Base-by-base conservation (phyloP, 2,797 vertebrate genomes). In the Adelosebastes latens region DNA sequence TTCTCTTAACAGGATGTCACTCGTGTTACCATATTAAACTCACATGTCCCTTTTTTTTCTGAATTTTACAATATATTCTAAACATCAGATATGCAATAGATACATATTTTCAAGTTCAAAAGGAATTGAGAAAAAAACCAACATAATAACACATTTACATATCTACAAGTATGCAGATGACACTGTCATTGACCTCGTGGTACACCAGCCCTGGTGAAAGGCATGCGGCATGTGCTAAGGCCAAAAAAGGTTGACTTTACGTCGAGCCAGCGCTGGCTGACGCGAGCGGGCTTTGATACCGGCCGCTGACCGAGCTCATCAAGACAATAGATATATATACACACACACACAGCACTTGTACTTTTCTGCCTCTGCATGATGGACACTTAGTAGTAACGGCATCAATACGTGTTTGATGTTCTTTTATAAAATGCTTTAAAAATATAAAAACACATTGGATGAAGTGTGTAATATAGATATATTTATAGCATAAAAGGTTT, bases 91-190 rank as follows among this genome's bases (percentile, higher is more conserved):
- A 88, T 89, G 90, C 77, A 90, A 86, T 82, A 89, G 88, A 92
- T 91, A 92, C 89, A 95, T 92, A 94, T 93, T 92, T 97, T 97
- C 94, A 96, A 95, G 92, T 94, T 93, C 88, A 94, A 94, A 95
- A 90, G 88, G 88, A 96, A 92, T 94, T 93, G 95, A 78, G 94
- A 93, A 94, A 63, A 58, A 56, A 39, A 14, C 0, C 95, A 93
- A 93, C 90, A 92, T 88, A 71, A 72, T 81, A 90, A 89, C 31
- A 94, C 89, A 94, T 94, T 82, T 94, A 95, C 93, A 96, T 95
- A 95, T 95, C 93, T 94, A 95, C 94, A 95, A 65, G 89, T 93
- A 94, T 92, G 93, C 87, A 93, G 92, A 93, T 82, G 86, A 81
- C 87, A 87, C 81, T 49, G 42, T 46, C 16, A 85, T 80, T 92